Evolutionary conservation across 2,113 vertebrate species (phyloP), one percentile per base, ranked within the genome.

Genomic region (Ptyas mucosa): DNA sequence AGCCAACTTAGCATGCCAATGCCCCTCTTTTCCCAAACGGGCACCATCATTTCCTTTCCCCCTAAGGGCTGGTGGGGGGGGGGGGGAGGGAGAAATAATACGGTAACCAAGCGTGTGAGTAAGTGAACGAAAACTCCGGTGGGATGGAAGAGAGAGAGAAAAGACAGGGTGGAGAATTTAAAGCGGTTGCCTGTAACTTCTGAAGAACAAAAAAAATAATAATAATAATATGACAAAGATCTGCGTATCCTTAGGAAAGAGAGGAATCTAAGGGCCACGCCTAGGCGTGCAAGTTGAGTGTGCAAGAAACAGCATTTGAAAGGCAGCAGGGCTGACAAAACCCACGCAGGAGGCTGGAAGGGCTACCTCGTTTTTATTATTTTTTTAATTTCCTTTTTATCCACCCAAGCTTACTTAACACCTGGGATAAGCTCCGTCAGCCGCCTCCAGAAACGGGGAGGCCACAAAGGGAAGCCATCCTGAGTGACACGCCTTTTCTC

Each of bases 401-500:
- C 92, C 92, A 53, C 88, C 92, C 92, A 69, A 90, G 69, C 53
- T 89, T 69, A 89, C 64, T 58, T 86, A 86, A 58, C 53, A 20
- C 43, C 88, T 61, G 88, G 92, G 52, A 85, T 51, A 90, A 58
- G 54, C 88, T 58, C 26, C 2, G 7, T 75, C 10, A 21, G 88
- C 53, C 69, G 43, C 92, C 92, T 93, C 88, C 92, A 39, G 69
- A 24, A 61, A 1, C 14, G 8, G 39, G 43, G 15, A 46, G 43
- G 91, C 34, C 91, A 12, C 87, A 92, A 89, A 11, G 26, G 3
- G 92, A 75, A 90, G 88, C 20, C 34, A 29, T 29, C 24, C 26
- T n/a, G 75, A 51, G 18, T 14, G 49, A 54, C 69, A 24, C 39
- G 18, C 21, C 20, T 8, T 53, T 53, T 34, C 49, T 49, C 55